Percentiles rank a stretch among this genome's conserved stretches.
Conservation (phyloP, 1,140 invertebrate genomes). For the Brachionus koreanus region DNA sequence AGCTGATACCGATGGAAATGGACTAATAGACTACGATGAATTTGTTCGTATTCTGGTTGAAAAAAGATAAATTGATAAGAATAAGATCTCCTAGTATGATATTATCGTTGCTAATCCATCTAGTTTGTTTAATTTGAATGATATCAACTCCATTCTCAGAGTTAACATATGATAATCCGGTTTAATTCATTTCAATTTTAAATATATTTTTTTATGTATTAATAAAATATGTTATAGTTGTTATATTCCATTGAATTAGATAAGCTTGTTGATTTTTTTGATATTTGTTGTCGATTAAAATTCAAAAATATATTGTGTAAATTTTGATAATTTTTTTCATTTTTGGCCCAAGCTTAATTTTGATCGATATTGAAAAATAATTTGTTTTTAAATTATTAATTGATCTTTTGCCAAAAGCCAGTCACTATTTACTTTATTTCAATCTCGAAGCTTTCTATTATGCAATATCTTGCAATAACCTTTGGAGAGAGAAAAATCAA, state of each 20-base stretch:
- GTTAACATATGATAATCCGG: neutral
- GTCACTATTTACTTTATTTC: neutral
- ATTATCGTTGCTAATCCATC: neutral
- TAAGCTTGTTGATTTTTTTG: neutral
- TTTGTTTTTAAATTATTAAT: neutral
- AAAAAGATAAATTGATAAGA: conserved; percentile 3
- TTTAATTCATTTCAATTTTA: neutral
- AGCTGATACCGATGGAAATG: conserved; percentile 44
- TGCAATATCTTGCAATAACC: neutral
- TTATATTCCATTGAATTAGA: neutral
- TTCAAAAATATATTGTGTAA: conserved; percentile 3
- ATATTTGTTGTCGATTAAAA: neutral
- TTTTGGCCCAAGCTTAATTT: neutral
- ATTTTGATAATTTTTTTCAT: neutral
- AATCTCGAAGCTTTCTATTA: neutral
- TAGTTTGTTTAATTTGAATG: neutral
- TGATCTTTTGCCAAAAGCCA: neutral
- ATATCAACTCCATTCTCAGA: neutral
- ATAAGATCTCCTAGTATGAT: neutral
- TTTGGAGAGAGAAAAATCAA: neutral
- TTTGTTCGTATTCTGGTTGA: conserved; percentile 41
- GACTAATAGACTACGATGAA: conserved; percentile 39
- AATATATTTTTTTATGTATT: neutral
- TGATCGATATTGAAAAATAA: neutral
- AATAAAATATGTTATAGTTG: conserved; percentile 1